Base-by-base conservation (phyloP, 2,888 invertebrate species). In the Melinaea menophilus region DNA sequence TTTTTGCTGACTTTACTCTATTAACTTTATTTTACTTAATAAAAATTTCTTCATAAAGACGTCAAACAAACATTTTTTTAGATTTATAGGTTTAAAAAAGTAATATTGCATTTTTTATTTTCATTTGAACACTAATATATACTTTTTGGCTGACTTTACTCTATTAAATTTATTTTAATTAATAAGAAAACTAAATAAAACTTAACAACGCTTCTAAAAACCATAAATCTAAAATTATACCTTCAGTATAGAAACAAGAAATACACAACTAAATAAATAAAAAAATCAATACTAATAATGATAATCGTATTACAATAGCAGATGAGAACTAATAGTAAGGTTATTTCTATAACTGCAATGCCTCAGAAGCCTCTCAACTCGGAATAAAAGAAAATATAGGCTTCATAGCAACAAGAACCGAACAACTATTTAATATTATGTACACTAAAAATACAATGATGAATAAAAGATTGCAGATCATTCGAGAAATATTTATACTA, bases 21-120 rank as follows among this genome's bases (percentile, higher is more conserved):
- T 22, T 22, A 22, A 22, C 22, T 22, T 22, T 22, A 22, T 22
- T 22, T 22, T 22, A 22, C 22, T 22, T 22, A 22, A 22, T 22
- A 22, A 22, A 1, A 22, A 22, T 22, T 22, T 22, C 61, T 63
- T 59, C 51, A n/a, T 46, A 54, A 59, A 58, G 58, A 60, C 46
- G 59, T 63, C 63, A 60, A 48, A 59, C 58, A 48, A 34, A 55
- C 54, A 31, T 22, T 22, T 22, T 58, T 58, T 46, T 46, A 46
- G 47, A 58, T 31, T 22, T 22, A 51, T 9, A 31, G 51, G 31
- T 51, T 51, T 51, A 11, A 51, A n/a, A 31, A 51, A 22, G 0
- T 2, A 7, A 5, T 48, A 3, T 5, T 48, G 48, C 7, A n/a
- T 4, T 13, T 51, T 51, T 3, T 9, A 31, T 7, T 11, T 9